Evolutionary conservation across 2,888 invertebrate genomes (phyloP), one percentile per base, ranked within the genome.

Genomic region (Sialis fuliginosa): DNA sequence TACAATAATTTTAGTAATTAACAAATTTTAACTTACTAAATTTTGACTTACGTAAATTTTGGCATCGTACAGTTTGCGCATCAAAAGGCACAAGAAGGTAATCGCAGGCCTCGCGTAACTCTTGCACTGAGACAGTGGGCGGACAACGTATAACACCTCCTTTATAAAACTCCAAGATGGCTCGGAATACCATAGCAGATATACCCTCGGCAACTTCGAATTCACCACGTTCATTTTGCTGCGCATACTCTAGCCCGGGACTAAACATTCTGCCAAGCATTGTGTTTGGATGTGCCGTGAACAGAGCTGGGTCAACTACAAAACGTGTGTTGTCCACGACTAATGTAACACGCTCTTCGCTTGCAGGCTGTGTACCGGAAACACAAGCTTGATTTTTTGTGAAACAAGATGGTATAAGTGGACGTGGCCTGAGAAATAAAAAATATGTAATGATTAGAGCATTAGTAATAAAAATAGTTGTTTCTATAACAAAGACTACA

Each of bases 201-300:
- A 98, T 89, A 1, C 97, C 97, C 54, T 97, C 96, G 1, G 95
- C 96, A 1, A 66, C 90, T 60, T 96, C 93, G 63, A 87, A 97
- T 62, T 98, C 98, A 1, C 97, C 96, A 4, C 92, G 71, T 54
- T 95, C 95, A 62, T 98, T 99, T 0, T 95, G 83, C 59, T 90
- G 86, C 0, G 90, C 88, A 64, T 93, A 90, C 57, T 87, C 93
- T 53, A 84, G 70, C 50, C 90, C 89, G 8, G 89, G 86, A 61
- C 90, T 89, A 59, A 96, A 96, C 96, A 96, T 96, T 56, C 93
- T 79, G n/a, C 97, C 98, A 33, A 99, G 70, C 96, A 98, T 96
- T 0, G 98, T 98, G 62, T 97, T 95, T 0, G 97, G 95, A 66
- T 96, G 90, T 3, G 89, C 86, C 7, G 88, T 85, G 59, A 98